Base-by-base conservation (phyloP, 2,797 vertebrate genomes). In the Bryconaethiops microstoma region DNA sequence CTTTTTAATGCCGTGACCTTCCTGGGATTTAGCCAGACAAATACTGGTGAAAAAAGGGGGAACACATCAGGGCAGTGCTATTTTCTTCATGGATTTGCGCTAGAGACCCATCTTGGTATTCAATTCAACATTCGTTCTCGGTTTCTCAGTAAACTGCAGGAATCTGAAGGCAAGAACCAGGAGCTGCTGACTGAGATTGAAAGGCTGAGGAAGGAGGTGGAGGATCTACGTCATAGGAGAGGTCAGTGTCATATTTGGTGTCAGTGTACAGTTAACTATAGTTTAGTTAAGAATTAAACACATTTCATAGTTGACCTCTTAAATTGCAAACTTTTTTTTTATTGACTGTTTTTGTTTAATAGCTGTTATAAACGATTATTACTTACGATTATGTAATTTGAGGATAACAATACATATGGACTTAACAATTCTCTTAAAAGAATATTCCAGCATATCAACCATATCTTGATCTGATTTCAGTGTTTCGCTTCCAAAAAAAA, bases 141-240 rank as follows among this genome's bases (percentile, higher is more conserved):
- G 87, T 85, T 12, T 70, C 52, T 71, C 92, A 99, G 98, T 91
- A 99, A 99, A 95, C 92, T 99, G 82, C 97, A 98, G 91, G 97
- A 99, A 29, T 90, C 96, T 62, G 97, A 98, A 83, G 95, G 91
- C 90, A 97, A 93, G 93, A 99, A 99, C 89, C 91, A 95, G 90
- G 97, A 99, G 7, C 93, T 99, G 23, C 88, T 96, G 81, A 80
- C 93, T 78, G 98, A 99, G 91, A 96, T 98, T 0, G 97, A 99
- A 83, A 93, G 95, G 71, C 94, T 99, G 89, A 97, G 97, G 89
- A 97, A 96, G 87, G 97, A 99, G 90, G 95, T 93, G 0, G 97
- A 99, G 87, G 97, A 98, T 71, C 91, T 99, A 87, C 94, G 95
- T 89, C 94, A 96, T 84, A 96, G 97, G 90, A 95, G 97, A 91